Conservation (phyloP, 2,113 vertebrate genomes). For the Cisticola juncidis region DNA sequence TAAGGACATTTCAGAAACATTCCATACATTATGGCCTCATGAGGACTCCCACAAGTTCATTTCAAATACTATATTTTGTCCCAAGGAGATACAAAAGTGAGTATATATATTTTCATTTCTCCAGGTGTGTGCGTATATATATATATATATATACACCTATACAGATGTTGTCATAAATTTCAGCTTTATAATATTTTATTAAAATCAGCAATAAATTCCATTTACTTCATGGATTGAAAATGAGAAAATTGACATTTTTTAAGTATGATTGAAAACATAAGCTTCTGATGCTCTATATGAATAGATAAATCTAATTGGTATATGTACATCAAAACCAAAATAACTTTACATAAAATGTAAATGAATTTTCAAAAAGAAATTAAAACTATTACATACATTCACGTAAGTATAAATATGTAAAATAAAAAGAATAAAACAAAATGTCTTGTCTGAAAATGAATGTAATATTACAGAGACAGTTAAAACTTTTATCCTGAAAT, state of each 20-base stretch:
- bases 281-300: not conserved
- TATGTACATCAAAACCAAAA: not conserved
- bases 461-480: not conserved
- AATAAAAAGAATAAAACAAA: not conserved
- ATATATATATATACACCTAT: rapidly evolving
- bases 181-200: not conserved
- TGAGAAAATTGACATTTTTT: not conserved
- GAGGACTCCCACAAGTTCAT: not conserved
- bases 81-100: not conserved
- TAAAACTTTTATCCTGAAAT: not conserved
- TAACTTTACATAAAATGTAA: not conserved
- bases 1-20: not conserved
- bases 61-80: not conserved
- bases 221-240: not conserved
- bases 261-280: not conserved
- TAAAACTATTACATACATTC: not conserved
- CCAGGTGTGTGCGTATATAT: not conserved
- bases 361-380: not conserved
- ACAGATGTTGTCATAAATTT: not conserved
- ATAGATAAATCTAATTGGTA: not conserved
- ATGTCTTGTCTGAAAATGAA: not conserved
- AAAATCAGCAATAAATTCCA: not conserved
- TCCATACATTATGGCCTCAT: not conserved
- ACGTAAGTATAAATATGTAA: not conserved
- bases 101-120: not conserved